phyloP scores from a whole-genome alignment of 2,888 invertebrate genomes.

The Melieria crassipennis region DNA sequence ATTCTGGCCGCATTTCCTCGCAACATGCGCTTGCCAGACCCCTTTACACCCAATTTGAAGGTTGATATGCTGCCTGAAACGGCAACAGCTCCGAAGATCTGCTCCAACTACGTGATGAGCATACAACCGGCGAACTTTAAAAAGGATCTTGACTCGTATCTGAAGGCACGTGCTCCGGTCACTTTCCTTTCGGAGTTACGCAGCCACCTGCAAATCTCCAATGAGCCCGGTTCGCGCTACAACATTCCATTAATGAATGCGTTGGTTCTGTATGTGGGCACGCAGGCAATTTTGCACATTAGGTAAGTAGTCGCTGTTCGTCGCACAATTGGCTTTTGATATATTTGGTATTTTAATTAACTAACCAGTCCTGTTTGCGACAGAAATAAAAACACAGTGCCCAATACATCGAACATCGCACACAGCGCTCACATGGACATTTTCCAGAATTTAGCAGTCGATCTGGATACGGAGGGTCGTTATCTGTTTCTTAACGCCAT shows the following conservation, averaged over 20 bases:
- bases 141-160: slow-evolving; percentile 95
- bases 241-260: slow-evolving; percentile 98
- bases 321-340: not conserved
- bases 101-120: slow-evolving; percentile 86
- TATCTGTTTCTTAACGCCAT: slow-evolving; percentile 98
- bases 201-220: slow-evolving; percentile 87
- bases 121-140: slow-evolving; percentile 91
- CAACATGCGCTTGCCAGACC: slow-evolving; percentile 98
- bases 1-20: slow-evolving; percentile 98
- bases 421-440: slow-evolving; percentile 99
- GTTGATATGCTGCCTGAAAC: slow-evolving; percentile 91
- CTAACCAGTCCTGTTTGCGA: too few relatives aligned
- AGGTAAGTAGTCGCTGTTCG: slow-evolving; percentile 52
- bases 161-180: slow-evolving; percentile 93
- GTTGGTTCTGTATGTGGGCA: slow-evolving; percentile 96
- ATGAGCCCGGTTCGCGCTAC: slow-evolving; percentile 90
- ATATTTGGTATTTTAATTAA: too few relatives aligned
- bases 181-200: slow-evolving; percentile 94
- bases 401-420: slow-evolving; percentile 97
- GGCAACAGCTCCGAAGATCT: slow-evolving; percentile 85
- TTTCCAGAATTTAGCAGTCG: slow-evolving; percentile 98
- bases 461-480: slow-evolving; percentile 94
- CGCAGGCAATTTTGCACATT: slow-evolving; percentile 93
- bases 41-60: slow-evolving; percentile 97
- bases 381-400: slow-evolving; percentile 88